Percentiles rank a stretch among this genome's conserved stretches.
These are phyloP conservation scores for Camptogramma bilineatum DNA, from an alignment of 2,888 invertebrate species.

Conservation along the genomic window DNA sequence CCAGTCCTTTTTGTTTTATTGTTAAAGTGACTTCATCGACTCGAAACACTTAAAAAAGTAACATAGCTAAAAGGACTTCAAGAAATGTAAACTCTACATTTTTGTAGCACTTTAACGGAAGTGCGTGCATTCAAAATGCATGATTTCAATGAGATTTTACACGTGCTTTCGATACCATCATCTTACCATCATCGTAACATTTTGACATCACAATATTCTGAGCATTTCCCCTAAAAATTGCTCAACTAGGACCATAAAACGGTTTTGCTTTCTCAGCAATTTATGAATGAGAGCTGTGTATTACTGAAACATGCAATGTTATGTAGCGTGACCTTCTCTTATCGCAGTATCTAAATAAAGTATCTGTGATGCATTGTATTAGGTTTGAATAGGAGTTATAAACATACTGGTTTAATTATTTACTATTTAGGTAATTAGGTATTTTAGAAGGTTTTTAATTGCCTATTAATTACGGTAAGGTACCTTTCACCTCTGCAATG, in stretches of 20 bases:
- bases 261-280: background rate
- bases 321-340: constrained; percentile 24
- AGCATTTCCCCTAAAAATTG: background rate
- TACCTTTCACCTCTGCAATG: constrained; percentile 20
- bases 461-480: constrained; percentile 9
- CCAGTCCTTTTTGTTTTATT: too few relatives aligned
- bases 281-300: background rate
- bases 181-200: too few relatives aligned
- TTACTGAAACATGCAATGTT: constrained; percentile 2
- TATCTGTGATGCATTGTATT: constrained; percentile 26
- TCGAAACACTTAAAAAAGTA: too few relatives aligned
- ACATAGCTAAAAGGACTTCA: too few relatives aligned
- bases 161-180: too few relatives aligned
- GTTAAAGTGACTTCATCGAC: too few relatives aligned
- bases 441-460: background rate
- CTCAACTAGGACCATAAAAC: background rate
- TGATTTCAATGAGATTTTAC: too few relatives aligned
- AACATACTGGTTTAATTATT: constrained; percentile 16
- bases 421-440: too few relatives aligned
- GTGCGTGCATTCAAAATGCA: too few relatives aligned
- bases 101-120: too few relatives aligned
- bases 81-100: too few relatives aligned
- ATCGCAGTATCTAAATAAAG: constrained; percentile 33
- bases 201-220: background rate
- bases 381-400: constrained; percentile 11